These are phyloP conservation scores for Ornithoptera alexandrae DNA, from an alignment of 2,888 invertebrate species.

Conservation along the genomic window DNA sequence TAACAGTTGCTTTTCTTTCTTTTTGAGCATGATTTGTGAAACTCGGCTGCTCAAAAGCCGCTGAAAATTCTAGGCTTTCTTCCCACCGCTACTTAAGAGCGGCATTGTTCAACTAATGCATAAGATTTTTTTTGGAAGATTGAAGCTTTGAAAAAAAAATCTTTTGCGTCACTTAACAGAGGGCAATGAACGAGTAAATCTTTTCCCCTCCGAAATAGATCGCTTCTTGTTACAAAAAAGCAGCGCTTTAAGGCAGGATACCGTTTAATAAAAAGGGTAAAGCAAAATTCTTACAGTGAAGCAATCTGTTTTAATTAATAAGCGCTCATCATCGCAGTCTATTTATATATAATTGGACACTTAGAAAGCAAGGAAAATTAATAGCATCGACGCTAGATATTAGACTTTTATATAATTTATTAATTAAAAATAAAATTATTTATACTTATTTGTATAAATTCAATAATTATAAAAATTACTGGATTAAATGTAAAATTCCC, in stretches of 20 bases:
- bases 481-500: no score
- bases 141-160: conserved; percentile 46
- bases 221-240: conserved; percentile 63
- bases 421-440: no score
- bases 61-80: conserved; percentile 35
- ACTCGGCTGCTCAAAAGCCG: conserved; percentile 4
- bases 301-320: conserved; percentile 30
- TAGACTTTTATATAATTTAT: no score
- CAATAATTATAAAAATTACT: no score
- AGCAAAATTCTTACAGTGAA: conserved; percentile 16
- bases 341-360: background rate
- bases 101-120: conserved; percentile 58
- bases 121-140: conserved; percentile 52
- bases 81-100: conserved; percentile 46
- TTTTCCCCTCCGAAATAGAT: conserved; percentile 61
- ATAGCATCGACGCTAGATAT: no score
- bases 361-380: background rate
- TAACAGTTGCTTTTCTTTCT: background rate
- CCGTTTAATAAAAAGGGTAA: conserved; percentile 49
- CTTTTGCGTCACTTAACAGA: conserved; percentile 47
- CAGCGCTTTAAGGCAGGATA: conserved; percentile 49
- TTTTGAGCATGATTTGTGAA: conserved; percentile 17
- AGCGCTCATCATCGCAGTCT: conserved; percentile 23
- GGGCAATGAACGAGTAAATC: conserved; percentile 59
- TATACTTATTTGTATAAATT: no score